Evolutionary conservation across 2,113 vertebrate genomes (phyloP), one percentile per base, ranked within the genome.

Genomic region (Syngnathus floridae): DNA sequence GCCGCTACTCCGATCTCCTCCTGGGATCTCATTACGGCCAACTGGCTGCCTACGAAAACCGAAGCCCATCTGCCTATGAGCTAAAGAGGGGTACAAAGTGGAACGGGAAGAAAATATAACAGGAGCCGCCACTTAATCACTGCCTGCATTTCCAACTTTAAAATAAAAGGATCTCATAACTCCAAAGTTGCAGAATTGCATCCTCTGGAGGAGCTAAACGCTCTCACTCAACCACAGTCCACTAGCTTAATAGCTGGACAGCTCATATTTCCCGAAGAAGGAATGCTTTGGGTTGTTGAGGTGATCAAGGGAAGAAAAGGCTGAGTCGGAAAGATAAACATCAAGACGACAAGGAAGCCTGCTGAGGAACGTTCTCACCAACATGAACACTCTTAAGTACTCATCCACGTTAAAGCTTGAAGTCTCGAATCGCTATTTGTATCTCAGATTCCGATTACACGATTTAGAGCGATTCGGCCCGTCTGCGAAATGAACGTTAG

Each of bases 11-110:
- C 54, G 43, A 65, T 66, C 55, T 74, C 71, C 87, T 87, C 87
- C 58, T 49, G 87, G 85, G 87, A 88, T 62, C 87, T 91, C 80
- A 90, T 90, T 89, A 90, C 66, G 71, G 69, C 46, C 54, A 69
- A 81, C 67, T 71, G 65, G 63, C 72, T 56, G 79, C 66, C 67
- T 72, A 77, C 66, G 54, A 74, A 65, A 60, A 75, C 69, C 1
- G 52, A 61, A 73, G 71, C 66, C 56, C 14, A 79, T 77, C 54
- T 72, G 68, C 1, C 17, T 66, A 74, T 31, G 66, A 74, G 66
- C 68, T 76, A 66, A 72, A 71, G 71, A 71, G 37, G 58, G 60
- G 69, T 48, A 69, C 74, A 36, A 65, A 59, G 68, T 69, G 62
- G 54, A 74, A 31, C 26, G 26, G 26, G 26, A 31, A 31, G 52